Evolutionary conservation across 2,888 invertebrate species (phyloP), one percentile per base, ranked within the genome.

Genomic region (Polydrusus pterygomalis): DNA sequence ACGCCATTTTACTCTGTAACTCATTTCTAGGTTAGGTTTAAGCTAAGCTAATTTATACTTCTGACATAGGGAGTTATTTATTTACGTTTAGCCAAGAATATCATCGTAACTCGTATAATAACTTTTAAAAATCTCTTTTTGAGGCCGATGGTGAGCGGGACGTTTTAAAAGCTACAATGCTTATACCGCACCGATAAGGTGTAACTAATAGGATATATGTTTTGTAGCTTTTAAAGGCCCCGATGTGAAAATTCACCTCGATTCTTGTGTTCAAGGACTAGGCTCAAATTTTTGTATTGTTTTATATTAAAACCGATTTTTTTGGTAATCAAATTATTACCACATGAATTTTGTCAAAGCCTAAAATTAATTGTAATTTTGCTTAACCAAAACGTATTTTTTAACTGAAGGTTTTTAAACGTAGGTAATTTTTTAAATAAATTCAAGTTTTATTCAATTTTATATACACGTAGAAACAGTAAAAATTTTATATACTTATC

Each of bases 1-100:
- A 88, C 87, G 88, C 78, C 87, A 88, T 86, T 87, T 86, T 79
- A 87, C 87, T 38, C 80, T 87, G 54, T 88, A 87, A 85, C 79
- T 70, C 51, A 20, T 47, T 47, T 43, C 58, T 75, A 76, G 63
- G 43, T 56, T 70, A 70, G 60, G 60, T 30, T 17, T 65, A 70
- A 45, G 38, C 30, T 74, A 77, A 62, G 62, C 45, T 73, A 77
- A 69, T 56, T 69, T 74, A 74, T 70, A 72, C 73, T 43, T 74
- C 71, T 76, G 17, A 64, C 70, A 70, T 70, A 73, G 70, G 72
- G 73, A 76, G 70, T 70, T 76, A 76, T 76, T 77, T 79, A 75
- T 77, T 75, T 75, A 73, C 49, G 40, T 70, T 49, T 67, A 68
- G 77, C 47, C 40, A 70, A 54, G 56, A 34, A 56, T 64, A 70